Evolutionary conservation across 1,140 invertebrate species (phyloP).

Genomic region (Halictus rubicundus): DNA sequence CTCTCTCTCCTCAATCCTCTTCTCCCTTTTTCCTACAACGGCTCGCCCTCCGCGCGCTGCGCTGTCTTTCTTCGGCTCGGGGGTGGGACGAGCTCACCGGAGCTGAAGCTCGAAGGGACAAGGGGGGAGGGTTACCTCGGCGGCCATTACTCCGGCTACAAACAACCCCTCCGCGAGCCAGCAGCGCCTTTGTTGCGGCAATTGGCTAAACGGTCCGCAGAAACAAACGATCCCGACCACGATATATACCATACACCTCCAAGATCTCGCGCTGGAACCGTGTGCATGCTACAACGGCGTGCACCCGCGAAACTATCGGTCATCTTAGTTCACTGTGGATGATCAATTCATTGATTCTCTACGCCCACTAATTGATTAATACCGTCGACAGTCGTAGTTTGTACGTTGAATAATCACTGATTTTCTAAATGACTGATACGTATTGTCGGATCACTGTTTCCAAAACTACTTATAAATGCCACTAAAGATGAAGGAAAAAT

Average conservation of each 20-base stretch:
- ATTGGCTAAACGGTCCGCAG: constrained; percentile 76
- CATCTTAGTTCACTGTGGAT: too few relatives aligned
- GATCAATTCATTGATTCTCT: too few relatives aligned
- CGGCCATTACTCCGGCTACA: constrained; percentile 78
- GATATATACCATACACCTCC: constrained; percentile 26
- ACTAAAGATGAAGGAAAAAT: too few relatives aligned
- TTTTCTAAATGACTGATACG: too few relatives aligned
- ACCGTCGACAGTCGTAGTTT: too few relatives aligned
- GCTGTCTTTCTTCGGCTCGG: background rate
- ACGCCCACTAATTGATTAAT: too few relatives aligned
- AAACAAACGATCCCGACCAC: constrained; percentile 65
- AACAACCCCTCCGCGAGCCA: constrained; percentile 76
- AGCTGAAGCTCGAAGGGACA: constrained; percentile 53
- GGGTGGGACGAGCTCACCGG: constrained; percentile 38
- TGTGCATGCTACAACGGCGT: background rate
- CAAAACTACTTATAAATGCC: too few relatives aligned
- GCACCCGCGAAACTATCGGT: too few relatives aligned
- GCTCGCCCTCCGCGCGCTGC: background rate
- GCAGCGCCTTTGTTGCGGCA: constrained; percentile 76
- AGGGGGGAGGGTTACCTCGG: constrained; percentile 64
- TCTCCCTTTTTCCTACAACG: constrained; percentile 11
- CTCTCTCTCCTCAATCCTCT: constrained; percentile 17
- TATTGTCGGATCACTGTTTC: too few relatives aligned
- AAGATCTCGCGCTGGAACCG: constrained; percentile 34
- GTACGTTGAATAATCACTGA: too few relatives aligned